A percentile compares a stretch with the other conserved stretches of the same genome.
phyloP scores from a whole-genome alignment of 30 jellyfish, hydroid and myxozoan genomes.

The Nemopilema nomurai region DNA sequence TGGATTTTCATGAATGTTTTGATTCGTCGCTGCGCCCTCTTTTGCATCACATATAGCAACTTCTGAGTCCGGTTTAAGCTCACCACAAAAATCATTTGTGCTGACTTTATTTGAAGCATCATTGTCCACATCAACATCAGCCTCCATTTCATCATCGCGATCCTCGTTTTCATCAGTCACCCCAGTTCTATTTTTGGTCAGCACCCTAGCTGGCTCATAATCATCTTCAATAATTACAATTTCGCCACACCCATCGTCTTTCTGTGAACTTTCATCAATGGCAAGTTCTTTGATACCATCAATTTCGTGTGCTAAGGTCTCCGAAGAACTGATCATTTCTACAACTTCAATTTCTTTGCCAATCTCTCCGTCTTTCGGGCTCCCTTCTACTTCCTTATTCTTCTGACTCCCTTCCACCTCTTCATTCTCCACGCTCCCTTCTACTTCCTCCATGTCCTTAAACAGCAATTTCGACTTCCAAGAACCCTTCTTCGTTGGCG shows the following conservation, averaged over 20 bases:
- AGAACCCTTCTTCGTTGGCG: constrained; percentile 32
- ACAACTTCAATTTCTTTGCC: too few species aligned
- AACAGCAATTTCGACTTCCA: constrained; percentile 18
- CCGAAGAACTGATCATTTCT: too few species aligned
- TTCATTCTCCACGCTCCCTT: background rate
- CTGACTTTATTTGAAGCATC: background rate
- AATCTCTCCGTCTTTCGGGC: too few species aligned
- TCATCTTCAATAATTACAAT: background rate
- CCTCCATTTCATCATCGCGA: background rate
- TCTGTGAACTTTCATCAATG: background rate
- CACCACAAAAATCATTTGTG: too few species aligned
- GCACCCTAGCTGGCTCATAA: background rate
- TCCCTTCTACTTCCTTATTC: background rate
- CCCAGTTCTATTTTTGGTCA: background rate
- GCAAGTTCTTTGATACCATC: background rate
- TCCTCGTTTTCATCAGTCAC: background rate
- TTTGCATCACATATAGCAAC: background rate
- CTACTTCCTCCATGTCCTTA: background rate
- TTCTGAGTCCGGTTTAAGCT: background rate
- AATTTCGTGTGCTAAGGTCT: too few species aligned
- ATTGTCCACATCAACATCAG: background rate
- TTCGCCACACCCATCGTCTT: background rate
- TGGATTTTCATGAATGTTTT: background rate
- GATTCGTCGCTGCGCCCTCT: background rate
- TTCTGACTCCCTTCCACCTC: background rate